Conservation (phyloP, 2,113 vertebrate genomes). For the Ornithorhynchus anatinus region DNA sequence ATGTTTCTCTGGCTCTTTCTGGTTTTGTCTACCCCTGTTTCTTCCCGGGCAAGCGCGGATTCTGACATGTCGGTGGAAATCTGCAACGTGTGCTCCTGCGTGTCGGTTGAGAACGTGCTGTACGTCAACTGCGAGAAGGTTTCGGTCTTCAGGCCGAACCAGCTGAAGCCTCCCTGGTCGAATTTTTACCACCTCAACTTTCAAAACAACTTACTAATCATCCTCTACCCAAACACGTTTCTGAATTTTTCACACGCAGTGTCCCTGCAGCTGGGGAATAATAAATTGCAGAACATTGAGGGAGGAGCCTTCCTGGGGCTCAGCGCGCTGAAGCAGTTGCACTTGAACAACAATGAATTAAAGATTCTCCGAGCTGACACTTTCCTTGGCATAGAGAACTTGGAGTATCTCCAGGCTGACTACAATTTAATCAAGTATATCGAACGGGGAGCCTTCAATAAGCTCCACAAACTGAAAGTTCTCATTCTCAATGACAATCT, state of each 20-base stretch:
- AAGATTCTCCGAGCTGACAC: slow-evolving; percentile 95
- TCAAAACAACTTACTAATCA: slow-evolving; percentile 94
- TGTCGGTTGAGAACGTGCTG: slow-evolving; percentile 96
- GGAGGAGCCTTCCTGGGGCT: slow-evolving; percentile 95
- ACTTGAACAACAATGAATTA: slow-evolving; percentile 98
- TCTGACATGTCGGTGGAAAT: slow-evolving; percentile 90
- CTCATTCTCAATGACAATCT: slow-evolving; percentile 98
- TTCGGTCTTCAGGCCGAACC: slow-evolving; percentile 93
- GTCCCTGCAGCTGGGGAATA: slow-evolving; percentile 96
- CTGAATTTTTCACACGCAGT: slow-evolving; percentile 97
- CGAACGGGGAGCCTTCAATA: slow-evolving; percentile 98
- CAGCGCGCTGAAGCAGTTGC: slow-evolving; percentile 94
- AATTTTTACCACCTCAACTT: slow-evolving; percentile 97
- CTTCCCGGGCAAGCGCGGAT: slow-evolving; percentile 82
- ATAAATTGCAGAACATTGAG: slow-evolving; percentile 97
- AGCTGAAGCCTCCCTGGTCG: slow-evolving; percentile 91
- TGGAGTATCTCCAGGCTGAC: slow-evolving; percentile 99
- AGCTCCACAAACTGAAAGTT: slow-evolving; percentile 97
- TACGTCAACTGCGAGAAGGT: slow-evolving; percentile 98
- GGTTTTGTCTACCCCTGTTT: slow-evolving; percentile 84
- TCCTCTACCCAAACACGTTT: slow-evolving; percentile 95
- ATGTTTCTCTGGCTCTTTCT: slow-evolving; percentile 97
- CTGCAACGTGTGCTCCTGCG: slow-evolving; percentile 95
- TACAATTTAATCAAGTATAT: slow-evolving; percentile 99
- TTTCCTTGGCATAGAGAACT: slow-evolving; percentile 96